phyloP scores from a whole-genome alignment of 1,140 invertebrate species.

The Teleogryllus occipitalis region DNA sequence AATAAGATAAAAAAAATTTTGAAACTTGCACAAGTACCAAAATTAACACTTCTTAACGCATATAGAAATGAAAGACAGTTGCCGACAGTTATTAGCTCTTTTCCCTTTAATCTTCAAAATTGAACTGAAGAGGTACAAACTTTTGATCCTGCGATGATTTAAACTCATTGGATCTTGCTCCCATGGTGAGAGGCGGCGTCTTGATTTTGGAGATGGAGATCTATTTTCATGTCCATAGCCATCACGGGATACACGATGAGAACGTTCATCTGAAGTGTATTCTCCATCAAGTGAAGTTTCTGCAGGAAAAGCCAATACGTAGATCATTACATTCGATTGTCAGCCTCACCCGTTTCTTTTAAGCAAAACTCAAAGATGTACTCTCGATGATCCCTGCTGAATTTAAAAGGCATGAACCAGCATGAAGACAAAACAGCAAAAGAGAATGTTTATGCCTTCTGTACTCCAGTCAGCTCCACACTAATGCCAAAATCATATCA shows the following conservation, averaged over 20 bases:
- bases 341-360: not conserved
- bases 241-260: not conserved
- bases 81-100: not conserved
- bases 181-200: not conserved
- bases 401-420: not conserved
- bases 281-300: not conserved
- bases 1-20: too few relatives aligned
- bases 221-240: not conserved
- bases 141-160: not conserved
- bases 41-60: not conserved
- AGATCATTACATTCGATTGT: not conserved
- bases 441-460: not conserved
- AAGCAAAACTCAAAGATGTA: too few relatives aligned
- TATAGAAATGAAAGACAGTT: not conserved
- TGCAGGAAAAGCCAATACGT: not conserved
- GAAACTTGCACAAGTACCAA: too few relatives aligned
- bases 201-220: not conserved
- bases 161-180: not conserved
- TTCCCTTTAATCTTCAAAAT: not conserved
- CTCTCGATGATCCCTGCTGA: not conserved
- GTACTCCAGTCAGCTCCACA: not conserved
- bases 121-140: not conserved
- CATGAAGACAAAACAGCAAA: not conserved
- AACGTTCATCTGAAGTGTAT: not conserved
- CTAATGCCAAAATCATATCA: too few relatives aligned